Conservation (phyloP, 2,888 invertebrate species). For the Gandaritis pyraliata region DNA sequence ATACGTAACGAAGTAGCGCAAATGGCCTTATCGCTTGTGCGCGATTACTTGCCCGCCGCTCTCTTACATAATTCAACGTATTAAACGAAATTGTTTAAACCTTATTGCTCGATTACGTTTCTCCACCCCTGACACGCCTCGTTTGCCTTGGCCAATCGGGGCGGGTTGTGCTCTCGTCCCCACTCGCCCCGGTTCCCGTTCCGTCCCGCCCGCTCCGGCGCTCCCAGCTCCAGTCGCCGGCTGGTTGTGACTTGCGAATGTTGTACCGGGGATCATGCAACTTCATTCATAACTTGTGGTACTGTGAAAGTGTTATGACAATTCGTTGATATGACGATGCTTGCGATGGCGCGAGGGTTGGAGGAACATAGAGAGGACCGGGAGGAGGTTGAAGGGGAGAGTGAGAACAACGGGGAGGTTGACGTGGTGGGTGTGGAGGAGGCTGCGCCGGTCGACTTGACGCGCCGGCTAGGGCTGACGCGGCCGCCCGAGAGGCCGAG, state of each 20-base stretch:
- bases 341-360: conserved; percentile 80
- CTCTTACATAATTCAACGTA: conserved; percentile 85
- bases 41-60: conserved; percentile 83
- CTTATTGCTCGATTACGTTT: conserved; percentile 85
- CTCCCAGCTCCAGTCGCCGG: conserved; percentile 59
- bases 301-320: conserved; percentile 47
- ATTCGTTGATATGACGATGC: conserved; percentile 82
- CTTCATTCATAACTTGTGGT: conserved; percentile 17
- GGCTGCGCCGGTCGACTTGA: conserved; percentile 77
- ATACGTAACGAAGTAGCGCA: conserved; percentile 85
- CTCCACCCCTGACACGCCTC: conserved; percentile 81
- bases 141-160: conserved; percentile 73
- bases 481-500: conserved; percentile 82
- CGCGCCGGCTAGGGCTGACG: conserved; percentile 83
- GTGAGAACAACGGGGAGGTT: conserved; percentile 72
- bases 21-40: conserved; percentile 85
- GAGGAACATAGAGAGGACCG: conserved; percentile 72
- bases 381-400: conserved; percentile 64
- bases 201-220: conserved; percentile 48
- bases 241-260: conserved; percentile 61
- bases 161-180: conserved; percentile 51
- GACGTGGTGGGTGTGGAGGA: conserved; percentile 81
- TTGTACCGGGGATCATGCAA: conserved; percentile 55
- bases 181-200: conserved; percentile 51
- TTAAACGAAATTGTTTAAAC: conserved; percentile 86